phyloP scores from a whole-genome alignment of 1,140 invertebrate species.

The Orussus abietinus region DNA sequence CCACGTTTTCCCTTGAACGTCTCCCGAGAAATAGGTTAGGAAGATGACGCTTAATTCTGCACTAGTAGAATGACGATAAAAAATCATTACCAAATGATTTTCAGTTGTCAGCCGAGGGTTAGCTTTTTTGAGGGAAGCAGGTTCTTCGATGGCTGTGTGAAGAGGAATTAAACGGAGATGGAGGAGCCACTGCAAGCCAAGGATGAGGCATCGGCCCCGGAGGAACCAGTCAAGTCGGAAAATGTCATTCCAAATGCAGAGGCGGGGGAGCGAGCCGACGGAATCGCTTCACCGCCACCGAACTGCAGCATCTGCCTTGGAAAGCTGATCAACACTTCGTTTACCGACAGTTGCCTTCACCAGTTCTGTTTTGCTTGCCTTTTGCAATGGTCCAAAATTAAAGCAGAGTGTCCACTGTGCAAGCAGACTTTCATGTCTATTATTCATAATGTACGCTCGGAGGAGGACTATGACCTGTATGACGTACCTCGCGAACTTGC shows the following conservation, averaged over 20 bases:
- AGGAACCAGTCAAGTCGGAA: conserved; percentile 41
- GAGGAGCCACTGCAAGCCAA: conserved; percentile 28
- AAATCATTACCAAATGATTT: no score
- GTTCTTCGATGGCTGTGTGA: no score
- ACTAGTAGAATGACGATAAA: no score
- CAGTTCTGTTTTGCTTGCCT: conserved; percentile 92
- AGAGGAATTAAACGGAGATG: no score
- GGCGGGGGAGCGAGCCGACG: conserved; percentile 38
- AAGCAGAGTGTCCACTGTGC: conserved; percentile 90
- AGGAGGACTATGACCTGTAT: conserved; percentile 85
- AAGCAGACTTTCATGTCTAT: conserved; percentile 88
- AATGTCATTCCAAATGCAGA: conserved; percentile 28
- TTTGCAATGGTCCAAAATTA: conserved; percentile 92
- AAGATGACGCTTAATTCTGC: no score
- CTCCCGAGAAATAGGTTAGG: no score
- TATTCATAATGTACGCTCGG: conserved; percentile 85
- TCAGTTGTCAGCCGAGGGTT: no score
- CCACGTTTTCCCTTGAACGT: no score
- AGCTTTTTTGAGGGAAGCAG: no score
- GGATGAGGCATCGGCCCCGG: conserved; percentile 16
- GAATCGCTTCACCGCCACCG: conserved; percentile 66
- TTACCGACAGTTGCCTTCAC: conserved; percentile 88
- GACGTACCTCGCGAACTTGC: conserved; percentile 53
- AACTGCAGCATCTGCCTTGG: conserved; percentile 91
- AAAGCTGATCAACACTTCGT: conserved; percentile 80